Conservation (phyloP, 2,113 vertebrate species). For the Chitala chitala region DNA sequence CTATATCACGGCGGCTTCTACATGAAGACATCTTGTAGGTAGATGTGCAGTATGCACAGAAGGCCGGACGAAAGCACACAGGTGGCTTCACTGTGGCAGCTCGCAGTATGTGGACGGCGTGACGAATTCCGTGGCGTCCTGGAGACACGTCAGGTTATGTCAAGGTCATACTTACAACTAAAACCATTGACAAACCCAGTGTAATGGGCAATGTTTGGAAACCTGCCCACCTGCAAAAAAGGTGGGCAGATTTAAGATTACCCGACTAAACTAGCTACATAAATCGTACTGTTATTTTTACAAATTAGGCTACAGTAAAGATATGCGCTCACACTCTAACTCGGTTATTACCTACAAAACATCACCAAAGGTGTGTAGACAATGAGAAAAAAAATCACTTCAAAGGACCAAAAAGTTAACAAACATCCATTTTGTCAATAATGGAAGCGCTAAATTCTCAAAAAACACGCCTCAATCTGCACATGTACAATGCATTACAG, state of each 20-base stretch:
- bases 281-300: slow-evolving; percentile 63
- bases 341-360: slow-evolving; percentile 67
- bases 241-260: slow-evolving; percentile 59
- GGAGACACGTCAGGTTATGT: slow-evolving; percentile 42
- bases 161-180: slow-evolving; percentile 43
- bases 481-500: background rate
- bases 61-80: slow-evolving; percentile 11
- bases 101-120: background rate
- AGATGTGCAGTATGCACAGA: slow-evolving; percentile 11
- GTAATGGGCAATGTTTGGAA: slow-evolving; percentile 32
- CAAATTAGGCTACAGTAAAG: slow-evolving; percentile 56
- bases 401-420: slow-evolving; percentile 57
- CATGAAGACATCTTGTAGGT: slow-evolving; percentile 26
- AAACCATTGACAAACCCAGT: slow-evolving; percentile 31
- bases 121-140: slow-evolving; percentile 33
- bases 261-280: slow-evolving; percentile 57
- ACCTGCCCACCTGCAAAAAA: slow-evolving; percentile 44
- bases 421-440: slow-evolving; percentile 40
- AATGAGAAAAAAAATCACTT: slow-evolving; percentile 57
- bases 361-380: slow-evolving; percentile 58
- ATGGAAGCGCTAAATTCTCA: slow-evolving; percentile 24
- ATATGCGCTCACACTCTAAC: slow-evolving; percentile 64
- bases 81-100: background rate
- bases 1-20: slow-evolving; percentile 25
- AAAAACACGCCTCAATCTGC: background rate